These are phyloP conservation scores for Aix galericulata DNA, from an alignment of 2,113 vertebrate species.

Conservation along the genomic window DNA sequence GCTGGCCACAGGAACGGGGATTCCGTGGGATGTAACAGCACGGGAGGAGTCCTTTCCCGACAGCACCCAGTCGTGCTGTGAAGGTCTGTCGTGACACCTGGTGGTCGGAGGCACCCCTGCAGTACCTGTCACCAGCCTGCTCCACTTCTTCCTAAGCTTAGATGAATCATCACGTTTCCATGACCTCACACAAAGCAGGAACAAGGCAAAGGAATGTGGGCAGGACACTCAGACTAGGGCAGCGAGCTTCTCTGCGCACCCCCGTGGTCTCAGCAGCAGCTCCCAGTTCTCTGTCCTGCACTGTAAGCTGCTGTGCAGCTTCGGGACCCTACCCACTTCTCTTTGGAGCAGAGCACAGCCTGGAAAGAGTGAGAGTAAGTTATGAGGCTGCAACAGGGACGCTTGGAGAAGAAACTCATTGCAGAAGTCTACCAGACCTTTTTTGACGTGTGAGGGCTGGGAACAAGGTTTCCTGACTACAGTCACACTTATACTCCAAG, in stretches of 20 bases:
- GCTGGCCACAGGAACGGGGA: not conserved
- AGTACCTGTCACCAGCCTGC: not conserved
- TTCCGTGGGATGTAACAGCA: not conserved
- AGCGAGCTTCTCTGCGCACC: not conserved
- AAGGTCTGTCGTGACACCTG: constrained; percentile 36
- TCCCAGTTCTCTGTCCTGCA: not conserved
- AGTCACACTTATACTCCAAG: not conserved
- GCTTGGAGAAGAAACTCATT: not conserved
- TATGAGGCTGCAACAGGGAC: not conserved
- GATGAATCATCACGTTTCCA: not conserved
- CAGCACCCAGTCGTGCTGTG: not conserved
- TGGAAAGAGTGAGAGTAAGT: accelerated
- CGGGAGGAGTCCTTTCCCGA: not conserved
- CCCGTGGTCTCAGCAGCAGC: not conserved
- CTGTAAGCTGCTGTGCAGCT: not conserved
- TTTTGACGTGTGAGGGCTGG: not conserved
- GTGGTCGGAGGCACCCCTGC: constrained; percentile 28
- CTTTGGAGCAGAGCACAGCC: not conserved
- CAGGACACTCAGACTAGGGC: not conserved
- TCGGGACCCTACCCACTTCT: not conserved
- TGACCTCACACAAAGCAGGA: not conserved
- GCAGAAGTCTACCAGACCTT: not conserved
- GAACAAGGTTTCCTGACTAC: not conserved
- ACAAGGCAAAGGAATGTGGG: not conserved
- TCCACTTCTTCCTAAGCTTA: not conserved